These are phyloP conservation scores for Pseudomugil gertrudae DNA, from an alignment of 2,797 vertebrate genomes.

Conservation along the genomic window DNA sequence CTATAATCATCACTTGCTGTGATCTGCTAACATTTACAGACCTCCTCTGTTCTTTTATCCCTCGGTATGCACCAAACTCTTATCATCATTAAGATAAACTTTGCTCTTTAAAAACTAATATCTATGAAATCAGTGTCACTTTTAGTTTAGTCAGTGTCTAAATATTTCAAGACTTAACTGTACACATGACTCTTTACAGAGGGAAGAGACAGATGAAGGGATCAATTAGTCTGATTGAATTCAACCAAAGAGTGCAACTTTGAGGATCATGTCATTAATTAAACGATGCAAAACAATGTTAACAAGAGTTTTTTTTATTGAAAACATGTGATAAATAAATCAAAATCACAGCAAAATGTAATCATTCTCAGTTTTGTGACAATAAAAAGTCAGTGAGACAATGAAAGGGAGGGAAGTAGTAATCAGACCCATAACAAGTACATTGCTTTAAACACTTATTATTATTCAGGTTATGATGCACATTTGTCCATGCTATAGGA, in stretches of 20 bases:
- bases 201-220: constrained; percentile 11
- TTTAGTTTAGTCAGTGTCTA: background rate
- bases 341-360: constrained; percentile 5
- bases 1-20: background rate
- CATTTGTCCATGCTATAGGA: constrained; percentile 26
- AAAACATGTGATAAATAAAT: constrained; percentile 9
- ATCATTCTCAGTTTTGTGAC: constrained; percentile 23
- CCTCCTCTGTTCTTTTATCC: background rate
- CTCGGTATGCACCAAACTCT: background rate
- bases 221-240: constrained; percentile 22
- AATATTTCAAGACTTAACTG: constrained; percentile 1
- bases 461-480: constrained; percentile 16
- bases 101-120: background rate
- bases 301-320: background rate
- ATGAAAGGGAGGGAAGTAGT: constrained; percentile 15
- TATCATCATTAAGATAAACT: background rate
- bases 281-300: background rate
- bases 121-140: background rate
- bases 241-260: constrained; percentile 23
- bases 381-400: constrained; percentile 14
- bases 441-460: constrained; percentile 25
- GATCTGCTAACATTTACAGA: background rate
- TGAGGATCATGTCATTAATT: constrained; percentile 2
- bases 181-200: constrained; percentile 17
- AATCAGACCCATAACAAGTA: constrained; percentile 25